A percentile compares a stretch with the other conserved stretches of the same genome.
phyloP scores from a whole-genome alignment of 2,797 vertebrate genomes.

The Pseudomugil gertrudae region DNA sequence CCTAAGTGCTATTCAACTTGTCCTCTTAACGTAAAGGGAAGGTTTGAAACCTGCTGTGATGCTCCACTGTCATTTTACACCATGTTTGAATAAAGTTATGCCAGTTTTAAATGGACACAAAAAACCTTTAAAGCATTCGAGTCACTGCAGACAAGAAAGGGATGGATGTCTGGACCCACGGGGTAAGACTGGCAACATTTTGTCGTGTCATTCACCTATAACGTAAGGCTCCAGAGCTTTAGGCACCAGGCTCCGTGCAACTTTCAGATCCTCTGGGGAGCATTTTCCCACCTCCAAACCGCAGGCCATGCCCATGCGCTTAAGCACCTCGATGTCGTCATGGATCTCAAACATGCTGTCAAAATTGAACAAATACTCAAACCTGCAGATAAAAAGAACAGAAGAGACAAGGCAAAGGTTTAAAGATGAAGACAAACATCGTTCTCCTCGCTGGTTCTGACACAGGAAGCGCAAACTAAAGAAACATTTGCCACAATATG shows the following conservation, averaged over 20 bases:
- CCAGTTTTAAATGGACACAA: too few species aligned
- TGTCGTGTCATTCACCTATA: constrained; percentile 85
- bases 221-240: constrained; percentile 98
- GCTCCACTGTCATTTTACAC: too few species aligned
- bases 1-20: too few species aligned
- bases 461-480: too few species aligned
- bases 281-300: constrained; percentile 96
- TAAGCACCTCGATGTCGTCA: constrained; percentile 98
- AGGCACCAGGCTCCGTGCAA: constrained; percentile 93
- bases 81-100: too few species aligned
- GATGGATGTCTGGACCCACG: too few species aligned
- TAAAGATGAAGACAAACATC: background rate
- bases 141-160: too few species aligned
- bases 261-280: constrained; percentile 93
- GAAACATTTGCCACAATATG: background rate
- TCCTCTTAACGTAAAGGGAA: too few species aligned
- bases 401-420: background rate
- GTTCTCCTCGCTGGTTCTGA: too few species aligned
- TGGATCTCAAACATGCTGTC: constrained; percentile 99
- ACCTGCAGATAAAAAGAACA: constrained; percentile 78
- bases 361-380: constrained; percentile 99
- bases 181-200: too few species aligned
- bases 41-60: too few species aligned
- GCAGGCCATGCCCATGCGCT: constrained; percentile 99
- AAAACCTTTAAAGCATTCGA: too few species aligned